Percentiles rank a stretch among this genome's conserved stretches.
Conservation (phyloP, 2,113 vertebrate species). For the Sylvietta virens region DNA sequence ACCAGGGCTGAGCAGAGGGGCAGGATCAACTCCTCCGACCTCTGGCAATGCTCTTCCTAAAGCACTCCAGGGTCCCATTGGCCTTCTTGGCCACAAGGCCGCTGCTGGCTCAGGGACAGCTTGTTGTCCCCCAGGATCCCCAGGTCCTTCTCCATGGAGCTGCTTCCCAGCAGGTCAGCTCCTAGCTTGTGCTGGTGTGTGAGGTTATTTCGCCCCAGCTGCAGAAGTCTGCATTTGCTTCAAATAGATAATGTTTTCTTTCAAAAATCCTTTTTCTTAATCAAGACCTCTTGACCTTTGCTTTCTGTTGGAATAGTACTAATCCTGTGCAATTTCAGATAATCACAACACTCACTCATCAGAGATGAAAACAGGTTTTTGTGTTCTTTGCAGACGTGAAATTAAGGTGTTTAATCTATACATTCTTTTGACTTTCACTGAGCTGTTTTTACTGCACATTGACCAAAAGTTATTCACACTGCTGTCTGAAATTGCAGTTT, state of each 20-base stretch:
- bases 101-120: background rate
- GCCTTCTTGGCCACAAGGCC: background rate
- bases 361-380: background rate
- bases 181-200: background rate
- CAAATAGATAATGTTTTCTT: background rate
- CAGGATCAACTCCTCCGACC: background rate
- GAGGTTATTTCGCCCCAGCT: background rate
- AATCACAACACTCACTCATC: background rate
- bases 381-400: background rate
- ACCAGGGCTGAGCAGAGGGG: background rate
- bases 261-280: background rate
- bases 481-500: constrained; percentile 36
- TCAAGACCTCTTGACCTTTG: background rate
- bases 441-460: background rate
- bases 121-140: background rate
- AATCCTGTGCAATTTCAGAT: constrained; percentile 1
- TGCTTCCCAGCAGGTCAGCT: background rate
- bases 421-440: background rate
- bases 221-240: background rate
- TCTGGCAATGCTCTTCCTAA: background rate
- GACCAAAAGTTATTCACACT: constrained; percentile 26
- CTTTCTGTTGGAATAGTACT: background rate
- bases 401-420: background rate
- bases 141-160: background rate
- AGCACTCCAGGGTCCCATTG: background rate